Evolutionary conservation across 2,113 vertebrate species (phyloP), one percentile per base, ranked within the genome.

Genomic region (Paramormyrops kingsleyae): DNA sequence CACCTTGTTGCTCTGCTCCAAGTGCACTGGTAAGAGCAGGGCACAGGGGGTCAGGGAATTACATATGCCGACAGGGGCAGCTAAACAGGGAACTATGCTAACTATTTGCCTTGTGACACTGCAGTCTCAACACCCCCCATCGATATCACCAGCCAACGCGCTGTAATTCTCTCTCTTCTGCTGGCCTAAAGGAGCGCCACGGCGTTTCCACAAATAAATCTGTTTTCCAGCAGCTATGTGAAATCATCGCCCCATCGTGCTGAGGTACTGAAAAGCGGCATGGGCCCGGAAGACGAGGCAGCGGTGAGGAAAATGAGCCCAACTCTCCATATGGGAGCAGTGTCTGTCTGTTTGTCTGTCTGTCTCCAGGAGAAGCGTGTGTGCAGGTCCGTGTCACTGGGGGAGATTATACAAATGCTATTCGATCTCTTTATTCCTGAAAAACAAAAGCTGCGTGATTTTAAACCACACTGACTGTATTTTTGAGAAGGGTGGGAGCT

Each of bases 91-190:
- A 90, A 21, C 46, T 87, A 90, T 90, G 59, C 62, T 87, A 24
- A 80, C 85, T 77, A 87, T 90, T 77, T 90, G 47, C 62, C 89
- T 74, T 90, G 89, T 90, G 89, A 90, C 89, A 87, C 84, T 90
- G 85, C 89, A 90, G 53, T 90, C 89, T 87, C 15, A 15, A 89
- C 24, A n/a, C 17, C 42, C 59, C 62, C 85, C 39, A 21, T 52
- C 35, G 50, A 35, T 8, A 87, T 39, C 47, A 15, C 13, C 85
- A 53, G 85, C 50, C 83, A 27, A 12, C 39, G 4, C 0, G 31
- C 85, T n/a, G 12, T 7, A 31, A 19, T 87, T 27, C 27, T 6
- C 47, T 19, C 12, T 87, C 50, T 17, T 35, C 39, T 42, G 49
- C 39, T 5, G n/a, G n/a, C 19, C 89, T 77, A 27, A 35, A 59